Percentiles rank a stretch among this genome's conserved stretches.
These are phyloP conservation scores for Setophaga kirtlandii DNA, from an alignment of 2,113 vertebrate species.

Conservation along the genomic window DNA sequence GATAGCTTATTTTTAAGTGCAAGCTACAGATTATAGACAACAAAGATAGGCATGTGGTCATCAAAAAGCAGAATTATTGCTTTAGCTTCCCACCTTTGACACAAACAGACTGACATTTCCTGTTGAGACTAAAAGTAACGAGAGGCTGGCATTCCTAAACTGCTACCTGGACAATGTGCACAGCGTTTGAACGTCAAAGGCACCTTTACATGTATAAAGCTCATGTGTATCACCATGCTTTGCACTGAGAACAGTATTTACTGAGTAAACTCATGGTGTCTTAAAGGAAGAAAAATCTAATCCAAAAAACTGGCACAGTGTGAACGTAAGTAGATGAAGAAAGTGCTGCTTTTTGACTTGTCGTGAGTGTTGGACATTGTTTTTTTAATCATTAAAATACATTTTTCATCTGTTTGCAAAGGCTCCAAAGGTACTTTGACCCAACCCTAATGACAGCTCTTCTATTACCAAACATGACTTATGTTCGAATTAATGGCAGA, in stretches of 20 bases:
- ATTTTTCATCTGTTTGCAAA: not conserved
- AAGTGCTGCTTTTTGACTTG: not conserved
- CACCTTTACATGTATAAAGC: not conserved
- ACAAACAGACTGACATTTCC: not conserved
- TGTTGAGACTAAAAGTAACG: not conserved
- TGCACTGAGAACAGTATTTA: not conserved
- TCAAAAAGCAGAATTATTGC: not conserved
- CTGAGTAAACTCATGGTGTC: not conserved
- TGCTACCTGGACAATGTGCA: not conserved
- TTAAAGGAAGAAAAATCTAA: not conserved
- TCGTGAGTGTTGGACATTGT: not conserved
- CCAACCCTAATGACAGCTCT: not conserved
- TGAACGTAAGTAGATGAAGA: not conserved
- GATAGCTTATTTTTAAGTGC: not conserved
- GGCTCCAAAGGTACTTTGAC: not conserved
- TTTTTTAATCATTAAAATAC: not conserved
- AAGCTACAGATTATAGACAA: not conserved
- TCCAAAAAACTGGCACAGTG: not conserved
- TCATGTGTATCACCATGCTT: not conserved
- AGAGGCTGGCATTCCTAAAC: not conserved
- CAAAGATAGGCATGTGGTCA: not conserved
- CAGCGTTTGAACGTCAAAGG: not conserved
- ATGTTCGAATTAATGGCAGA: not conserved
- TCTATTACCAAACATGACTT: not conserved
- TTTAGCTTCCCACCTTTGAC: not conserved